These are phyloP conservation scores for Chironomus striatipennis DNA, from an alignment of 1,140 invertebrate species.

Conservation along the genomic window DNA sequence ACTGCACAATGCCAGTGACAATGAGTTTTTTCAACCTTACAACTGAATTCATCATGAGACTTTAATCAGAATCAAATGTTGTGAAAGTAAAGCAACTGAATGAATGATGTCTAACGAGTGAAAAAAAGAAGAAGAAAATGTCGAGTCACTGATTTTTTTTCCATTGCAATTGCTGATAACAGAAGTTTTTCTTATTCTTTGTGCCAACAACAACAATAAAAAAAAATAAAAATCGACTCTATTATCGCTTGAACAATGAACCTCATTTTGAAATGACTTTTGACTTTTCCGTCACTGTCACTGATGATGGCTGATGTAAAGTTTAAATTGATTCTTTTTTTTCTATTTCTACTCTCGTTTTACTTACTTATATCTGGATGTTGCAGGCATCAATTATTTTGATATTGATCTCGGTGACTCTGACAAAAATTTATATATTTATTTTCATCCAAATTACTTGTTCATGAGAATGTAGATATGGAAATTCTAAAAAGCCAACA, in stretches of 20 bases:
- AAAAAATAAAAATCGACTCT: neutral
- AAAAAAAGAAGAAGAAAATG: neutral
- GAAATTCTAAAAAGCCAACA: neutral
- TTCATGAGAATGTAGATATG: too few species aligned
- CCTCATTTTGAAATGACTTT: conserved; percentile 2
- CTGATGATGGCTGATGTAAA: neutral
- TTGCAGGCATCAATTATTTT: neutral
- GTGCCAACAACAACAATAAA: neutral
- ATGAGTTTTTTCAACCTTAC: conserved; percentile 10
- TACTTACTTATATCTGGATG: neutral
- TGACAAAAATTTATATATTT: neutral
- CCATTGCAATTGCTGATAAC: neutral
- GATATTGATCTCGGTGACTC: neutral
- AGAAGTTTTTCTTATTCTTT: neutral
- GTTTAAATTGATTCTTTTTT: neutral
- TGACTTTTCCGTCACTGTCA: neutral
- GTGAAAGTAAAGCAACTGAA: neutral
- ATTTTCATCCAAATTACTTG: neutral
- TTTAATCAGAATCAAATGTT: neutral
- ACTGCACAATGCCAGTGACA: neutral
- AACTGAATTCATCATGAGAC: neutral
- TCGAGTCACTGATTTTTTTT: neutral
- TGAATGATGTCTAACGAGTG: conserved; percentile 7
- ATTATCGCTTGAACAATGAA: neutral
- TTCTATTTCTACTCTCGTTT: too few species aligned